Percentiles rank a stretch among this genome's conserved stretches.
These are phyloP conservation scores for honey bee (Apis mellifera) DNA, from an alignment of 1,140 invertebrate species.

Conservation along the genomic window DNA sequence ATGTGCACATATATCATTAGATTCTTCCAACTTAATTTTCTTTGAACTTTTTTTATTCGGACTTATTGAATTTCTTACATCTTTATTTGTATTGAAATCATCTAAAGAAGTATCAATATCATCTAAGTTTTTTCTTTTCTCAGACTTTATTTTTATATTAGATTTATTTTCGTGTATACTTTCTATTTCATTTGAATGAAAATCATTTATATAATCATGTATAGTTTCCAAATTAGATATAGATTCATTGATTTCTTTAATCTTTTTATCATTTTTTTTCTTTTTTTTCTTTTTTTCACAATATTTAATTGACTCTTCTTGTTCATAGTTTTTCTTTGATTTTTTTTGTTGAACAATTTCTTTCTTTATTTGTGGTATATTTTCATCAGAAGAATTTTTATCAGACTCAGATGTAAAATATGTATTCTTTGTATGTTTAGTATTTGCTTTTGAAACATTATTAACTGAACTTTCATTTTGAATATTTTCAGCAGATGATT, in stretches of 20 bases:
- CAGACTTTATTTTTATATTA: not conserved
- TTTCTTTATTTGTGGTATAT: not conserved
- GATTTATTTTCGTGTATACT: not conserved
- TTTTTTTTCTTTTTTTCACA: constrained; percentile 36
- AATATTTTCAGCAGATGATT: not conserved
- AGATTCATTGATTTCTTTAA: not conserved
- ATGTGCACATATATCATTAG: not conserved
- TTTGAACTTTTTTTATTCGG: not conserved
- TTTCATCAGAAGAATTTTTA: constrained; percentile 12
- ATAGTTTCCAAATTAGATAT: not conserved
- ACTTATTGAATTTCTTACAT: not conserved
- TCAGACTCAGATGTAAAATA: constrained; percentile 29
- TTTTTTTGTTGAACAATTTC: not conserved
- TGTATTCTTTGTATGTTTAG: not conserved
- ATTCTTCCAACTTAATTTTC: constrained; percentile 19
- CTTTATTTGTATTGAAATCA: constrained; percentile 4
- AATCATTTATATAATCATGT: not conserved
- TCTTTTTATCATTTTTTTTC: constrained; percentile 15
- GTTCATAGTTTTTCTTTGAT: constrained; percentile 14
- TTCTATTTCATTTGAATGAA: not conserved
- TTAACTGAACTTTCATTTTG: not conserved
- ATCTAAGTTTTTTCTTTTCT: not conserved
- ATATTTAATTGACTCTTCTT: constrained; percentile 16
- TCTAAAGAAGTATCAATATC: not conserved
- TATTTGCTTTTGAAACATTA: not conserved